Percentiles rank a stretch among this genome's conserved stretches.
These are phyloP conservation scores for Hyles euphorbiae DNA, from an alignment of 1,140 invertebrate genomes.

Conservation along the genomic window DNA sequence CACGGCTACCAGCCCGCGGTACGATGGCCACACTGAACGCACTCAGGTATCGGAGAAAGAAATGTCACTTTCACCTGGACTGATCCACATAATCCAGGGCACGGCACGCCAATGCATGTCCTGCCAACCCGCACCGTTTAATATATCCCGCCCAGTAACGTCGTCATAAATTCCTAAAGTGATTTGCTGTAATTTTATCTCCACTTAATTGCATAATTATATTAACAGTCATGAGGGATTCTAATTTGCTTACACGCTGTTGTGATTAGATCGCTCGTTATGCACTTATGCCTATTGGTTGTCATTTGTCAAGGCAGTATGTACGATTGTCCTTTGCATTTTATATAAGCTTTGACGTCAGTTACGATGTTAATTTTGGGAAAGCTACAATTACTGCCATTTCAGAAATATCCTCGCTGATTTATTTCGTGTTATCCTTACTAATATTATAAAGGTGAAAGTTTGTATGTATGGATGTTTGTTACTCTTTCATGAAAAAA, in stretches of 20 bases:
- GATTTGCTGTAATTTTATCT: conserved; percentile 49
- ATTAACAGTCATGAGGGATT: conserved; percentile 57
- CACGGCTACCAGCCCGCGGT: conserved; percentile 36
- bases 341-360: no score
- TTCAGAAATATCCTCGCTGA: no score
- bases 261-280: background rate
- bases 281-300: no score
- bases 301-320: no score
- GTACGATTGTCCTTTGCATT: no score
- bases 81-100: conserved; percentile 55
- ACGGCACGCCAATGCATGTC: conserved; percentile 33
- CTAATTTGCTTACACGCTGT: conserved; percentile 13
- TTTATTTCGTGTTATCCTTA: no score
- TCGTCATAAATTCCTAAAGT: conserved; percentile 56
- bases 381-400: no score
- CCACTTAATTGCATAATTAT: conserved; percentile 49
- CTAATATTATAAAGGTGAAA: no score
- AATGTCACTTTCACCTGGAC: conserved; percentile 59
- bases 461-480: no score
- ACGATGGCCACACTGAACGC: conserved; percentile 27
- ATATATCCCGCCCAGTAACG: conserved; percentile 41
- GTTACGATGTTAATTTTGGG: no score
- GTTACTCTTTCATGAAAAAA: no score
- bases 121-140: conserved; percentile 33
- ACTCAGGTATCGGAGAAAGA: conserved; percentile 37